phyloP scores from a whole-genome alignment of 2,888 invertebrate genomes.

The Pharmacophagus antenor region DNA sequence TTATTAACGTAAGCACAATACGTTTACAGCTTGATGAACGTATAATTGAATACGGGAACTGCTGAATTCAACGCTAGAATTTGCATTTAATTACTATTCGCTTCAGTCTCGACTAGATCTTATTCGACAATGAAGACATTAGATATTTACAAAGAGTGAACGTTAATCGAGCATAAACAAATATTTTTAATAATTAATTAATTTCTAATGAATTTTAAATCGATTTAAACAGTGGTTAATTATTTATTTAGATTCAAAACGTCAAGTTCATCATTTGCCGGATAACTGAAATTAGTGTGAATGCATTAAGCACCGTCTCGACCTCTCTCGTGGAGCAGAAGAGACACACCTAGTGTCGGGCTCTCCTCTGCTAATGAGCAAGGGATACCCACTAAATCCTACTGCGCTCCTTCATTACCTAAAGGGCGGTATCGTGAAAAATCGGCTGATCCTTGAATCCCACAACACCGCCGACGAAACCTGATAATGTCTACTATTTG shows the following conservation, averaged over 20 bases:
- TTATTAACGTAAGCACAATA: background rate
- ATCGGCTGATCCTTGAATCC: too few relatives aligned
- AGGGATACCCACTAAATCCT: too few relatives aligned
- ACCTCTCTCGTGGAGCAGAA: too few relatives aligned
- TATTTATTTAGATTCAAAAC: background rate
- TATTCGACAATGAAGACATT: background rate
- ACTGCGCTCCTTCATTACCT: too few relatives aligned
- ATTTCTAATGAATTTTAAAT: background rate
- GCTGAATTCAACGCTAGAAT: conserved; percentile 18
- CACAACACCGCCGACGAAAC: too few relatives aligned
- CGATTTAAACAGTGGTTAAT: background rate
- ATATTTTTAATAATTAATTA: background rate
- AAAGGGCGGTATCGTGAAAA: too few relatives aligned
- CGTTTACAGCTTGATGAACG: background rate
- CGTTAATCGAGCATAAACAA: background rate
- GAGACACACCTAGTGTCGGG: too few relatives aligned
- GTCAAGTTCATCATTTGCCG: background rate
- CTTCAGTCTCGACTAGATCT: background rate
- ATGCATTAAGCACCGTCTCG: too few relatives aligned
- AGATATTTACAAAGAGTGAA: background rate
- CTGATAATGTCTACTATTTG: too few relatives aligned
- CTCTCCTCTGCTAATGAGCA: too few relatives aligned
- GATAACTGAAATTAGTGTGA: too few relatives aligned
- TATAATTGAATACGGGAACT: background rate
- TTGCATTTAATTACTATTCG: conserved; percentile 22